Evolutionary conservation across 2,888 invertebrate genomes (phyloP).

Genomic region (Epirrita christyi): DNA sequence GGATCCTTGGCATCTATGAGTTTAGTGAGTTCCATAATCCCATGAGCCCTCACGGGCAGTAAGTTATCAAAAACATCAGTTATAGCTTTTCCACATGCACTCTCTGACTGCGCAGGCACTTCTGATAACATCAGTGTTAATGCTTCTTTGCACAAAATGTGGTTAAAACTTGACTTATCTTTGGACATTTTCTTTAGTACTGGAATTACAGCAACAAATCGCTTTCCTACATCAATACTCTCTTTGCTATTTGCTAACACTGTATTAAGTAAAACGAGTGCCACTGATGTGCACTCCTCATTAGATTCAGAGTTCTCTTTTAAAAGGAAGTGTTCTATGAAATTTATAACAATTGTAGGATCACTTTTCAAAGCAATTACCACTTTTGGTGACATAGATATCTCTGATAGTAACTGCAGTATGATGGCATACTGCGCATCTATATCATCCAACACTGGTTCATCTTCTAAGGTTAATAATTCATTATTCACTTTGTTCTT

Average conservation of each 20-base stretch:
- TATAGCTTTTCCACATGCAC: conserved; percentile 86
- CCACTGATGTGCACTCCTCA: conserved; percentile 73
- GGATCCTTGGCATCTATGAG: conserved; percentile 88
- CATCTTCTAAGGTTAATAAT: conserved; percentile 64
- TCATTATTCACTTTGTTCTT: conserved; percentile 51
- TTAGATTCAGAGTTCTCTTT: conserved; percentile 47
- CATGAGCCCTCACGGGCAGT: conserved; percentile 93
- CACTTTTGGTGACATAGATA: conserved; percentile 74
- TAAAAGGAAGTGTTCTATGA: conserved; percentile 74
- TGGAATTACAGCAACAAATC: conserved; percentile 10
- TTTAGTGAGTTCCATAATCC: conserved; percentile 88
- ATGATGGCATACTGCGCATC: conserved; percentile 73
- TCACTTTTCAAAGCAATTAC: conserved; percentile 69
- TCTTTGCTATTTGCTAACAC: conserved; percentile 62
- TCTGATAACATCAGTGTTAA: conserved; percentile 57
- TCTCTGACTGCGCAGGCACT: conserved; percentile 45
- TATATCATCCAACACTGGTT: conserved; percentile 55
- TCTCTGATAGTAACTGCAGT: conserved; percentile 78
- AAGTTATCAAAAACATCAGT: conserved; percentile 88
- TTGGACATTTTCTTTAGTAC: conserved; percentile 52
- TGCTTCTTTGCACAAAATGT: conserved; percentile 67
- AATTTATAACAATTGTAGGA: conserved; percentile 73
- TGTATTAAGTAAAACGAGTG: conserved; percentile 70
- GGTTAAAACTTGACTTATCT: conserved; percentile 53
- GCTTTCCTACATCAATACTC: conserved; percentile 14